A percentile compares a stretch with the other conserved stretches of the same genome.
Evolutionary conservation across 35 echinoderm and acorn worm genomes (phyloP).

Genomic region (Ptychodera flava): DNA sequence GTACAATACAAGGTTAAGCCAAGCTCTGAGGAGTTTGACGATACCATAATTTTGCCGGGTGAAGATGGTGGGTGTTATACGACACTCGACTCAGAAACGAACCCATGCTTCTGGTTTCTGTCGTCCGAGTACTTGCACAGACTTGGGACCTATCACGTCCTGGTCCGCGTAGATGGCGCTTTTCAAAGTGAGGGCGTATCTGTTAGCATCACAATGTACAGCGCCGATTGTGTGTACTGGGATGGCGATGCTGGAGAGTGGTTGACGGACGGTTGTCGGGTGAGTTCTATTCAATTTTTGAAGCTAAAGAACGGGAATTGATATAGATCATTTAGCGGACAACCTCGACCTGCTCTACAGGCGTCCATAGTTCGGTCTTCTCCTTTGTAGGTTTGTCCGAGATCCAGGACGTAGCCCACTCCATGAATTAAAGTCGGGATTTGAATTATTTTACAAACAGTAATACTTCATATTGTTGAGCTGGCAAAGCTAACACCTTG

Average conservation of each 20-base stretch:
- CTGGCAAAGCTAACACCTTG: too few species aligned
- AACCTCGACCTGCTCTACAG: too few species aligned
- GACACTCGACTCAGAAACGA: background rate
- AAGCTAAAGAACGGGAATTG: too few species aligned
- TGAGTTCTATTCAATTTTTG: slow-evolving; percentile 3
- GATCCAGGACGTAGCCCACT: too few species aligned
- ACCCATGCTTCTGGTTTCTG: background rate
- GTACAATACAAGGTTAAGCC: too few species aligned
- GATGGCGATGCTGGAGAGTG: slow-evolving; percentile 45
- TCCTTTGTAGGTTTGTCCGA: too few species aligned
- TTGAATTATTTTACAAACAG: too few species aligned
- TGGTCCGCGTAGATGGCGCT: background rate
- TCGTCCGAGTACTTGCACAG: background rate
- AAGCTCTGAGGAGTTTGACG: too few species aligned
- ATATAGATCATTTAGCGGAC: too few species aligned
- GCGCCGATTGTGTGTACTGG: slow-evolving; percentile 69
- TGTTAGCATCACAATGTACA: slow-evolving; percentile 26
- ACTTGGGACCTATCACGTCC: background rate
- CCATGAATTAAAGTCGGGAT: too few species aligned
- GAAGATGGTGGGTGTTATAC: background rate
- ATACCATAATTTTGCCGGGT: background rate
- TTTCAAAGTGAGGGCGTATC: slow-evolving; percentile 7
- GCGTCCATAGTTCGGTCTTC: too few species aligned
- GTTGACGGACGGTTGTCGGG: slow-evolving; percentile 57
- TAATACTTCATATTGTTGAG: too few species aligned